Percentiles rank a stretch among this genome's conserved stretches.
Conservation (phyloP, 2,888 invertebrate genomes). For the Frankliniella fusca region DNA sequence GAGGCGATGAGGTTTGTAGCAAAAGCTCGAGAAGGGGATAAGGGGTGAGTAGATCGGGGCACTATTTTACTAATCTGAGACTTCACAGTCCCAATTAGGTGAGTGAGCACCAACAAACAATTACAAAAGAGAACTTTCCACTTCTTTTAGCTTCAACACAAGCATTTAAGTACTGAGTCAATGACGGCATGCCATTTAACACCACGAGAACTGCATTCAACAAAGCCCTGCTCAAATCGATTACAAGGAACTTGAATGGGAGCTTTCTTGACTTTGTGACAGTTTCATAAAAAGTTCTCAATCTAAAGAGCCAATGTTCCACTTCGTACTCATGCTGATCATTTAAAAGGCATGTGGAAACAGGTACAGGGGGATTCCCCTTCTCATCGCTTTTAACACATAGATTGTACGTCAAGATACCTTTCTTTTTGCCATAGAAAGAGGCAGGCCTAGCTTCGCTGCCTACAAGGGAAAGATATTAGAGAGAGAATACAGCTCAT, state of each 20-base stretch:
- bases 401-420: background rate
- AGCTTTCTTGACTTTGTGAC: background rate
- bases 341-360: background rate
- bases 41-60: background rate
- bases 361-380: background rate
- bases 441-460: background rate
- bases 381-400: background rate
- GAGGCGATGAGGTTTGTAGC: background rate
- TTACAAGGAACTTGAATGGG: background rate
- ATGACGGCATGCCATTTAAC: background rate
- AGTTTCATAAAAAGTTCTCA: background rate
- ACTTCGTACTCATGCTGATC: constrained; percentile 8
- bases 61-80: background rate
- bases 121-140: background rate
- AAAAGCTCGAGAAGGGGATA: background rate
- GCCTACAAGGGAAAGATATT: background rate
- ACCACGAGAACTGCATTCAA: background rate
- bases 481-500: background rate
- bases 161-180: background rate
- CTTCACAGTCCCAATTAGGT: background rate
- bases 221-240: background rate
- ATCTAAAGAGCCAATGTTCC: background rate
- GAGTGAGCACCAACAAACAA: background rate
- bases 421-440: background rate
- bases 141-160: background rate